Evolutionary conservation across 2,888 invertebrate genomes (phyloP).

Genomic region (Conops quadrifasciatus): DNA sequence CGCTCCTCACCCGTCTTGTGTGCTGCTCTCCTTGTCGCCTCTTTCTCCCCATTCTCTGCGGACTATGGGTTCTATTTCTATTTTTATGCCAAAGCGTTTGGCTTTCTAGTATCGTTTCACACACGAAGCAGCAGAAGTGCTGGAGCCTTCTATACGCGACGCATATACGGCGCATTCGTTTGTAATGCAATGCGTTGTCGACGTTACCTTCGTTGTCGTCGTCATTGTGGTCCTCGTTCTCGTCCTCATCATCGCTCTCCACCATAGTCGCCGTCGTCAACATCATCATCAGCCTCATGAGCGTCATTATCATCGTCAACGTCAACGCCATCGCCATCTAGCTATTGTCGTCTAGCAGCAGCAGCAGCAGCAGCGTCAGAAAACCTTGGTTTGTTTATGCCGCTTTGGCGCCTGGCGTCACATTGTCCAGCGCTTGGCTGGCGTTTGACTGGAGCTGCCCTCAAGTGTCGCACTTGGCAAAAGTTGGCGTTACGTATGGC

Average conservation of each 20-base stretch:
- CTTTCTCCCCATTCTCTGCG: not conserved
- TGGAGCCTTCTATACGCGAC: not conserved
- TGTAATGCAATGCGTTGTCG: not conserved
- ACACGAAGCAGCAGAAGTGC: not conserved
- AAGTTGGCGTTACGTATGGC: constrained; percentile 18
- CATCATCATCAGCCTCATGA: not conserved
- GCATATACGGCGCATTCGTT: not conserved
- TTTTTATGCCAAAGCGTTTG: constrained; percentile 7
- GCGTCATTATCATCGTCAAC: too few relatives aligned
- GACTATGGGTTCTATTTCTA: not conserved
- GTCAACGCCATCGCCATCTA: too few relatives aligned
- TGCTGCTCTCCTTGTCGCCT: not conserved
- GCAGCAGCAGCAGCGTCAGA: not conserved
- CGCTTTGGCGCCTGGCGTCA: constrained; percentile 54
- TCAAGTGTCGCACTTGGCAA: constrained; percentile 33
- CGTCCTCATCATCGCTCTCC: not conserved
- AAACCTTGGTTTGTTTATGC: constrained; percentile 31
- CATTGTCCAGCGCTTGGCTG: constrained; percentile 48
- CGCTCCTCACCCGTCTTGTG: too few relatives aligned
- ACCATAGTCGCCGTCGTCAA: not conserved
- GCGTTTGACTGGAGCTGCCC: constrained; percentile 39
- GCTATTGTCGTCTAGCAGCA: constrained; percentile 1
- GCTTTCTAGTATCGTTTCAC: constrained; percentile 9
- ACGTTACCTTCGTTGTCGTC: not conserved
- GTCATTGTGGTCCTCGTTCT: not conserved